phyloP scores from a whole-genome alignment of 1,140 invertebrate species.

The Agraylea sexmaculata region DNA sequence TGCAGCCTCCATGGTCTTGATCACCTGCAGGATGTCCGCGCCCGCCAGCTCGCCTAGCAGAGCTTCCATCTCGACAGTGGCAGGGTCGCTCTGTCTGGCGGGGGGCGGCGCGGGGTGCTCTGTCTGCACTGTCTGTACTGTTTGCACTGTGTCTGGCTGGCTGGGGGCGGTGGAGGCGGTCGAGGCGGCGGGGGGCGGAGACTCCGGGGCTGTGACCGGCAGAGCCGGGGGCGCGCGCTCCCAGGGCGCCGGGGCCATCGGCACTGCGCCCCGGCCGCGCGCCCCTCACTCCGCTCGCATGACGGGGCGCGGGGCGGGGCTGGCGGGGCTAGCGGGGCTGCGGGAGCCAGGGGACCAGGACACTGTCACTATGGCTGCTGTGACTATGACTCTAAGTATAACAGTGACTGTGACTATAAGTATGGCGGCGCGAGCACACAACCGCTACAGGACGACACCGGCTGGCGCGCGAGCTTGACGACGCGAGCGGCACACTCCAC shows the following conservation, averaged over 20 bases:
- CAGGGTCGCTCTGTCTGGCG: no score
- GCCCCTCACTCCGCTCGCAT: slow-evolving; percentile 26
- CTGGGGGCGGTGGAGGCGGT: no score
- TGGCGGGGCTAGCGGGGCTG: background rate
- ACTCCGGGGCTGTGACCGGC: slow-evolving; percentile 27
- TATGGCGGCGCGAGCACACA: slow-evolving; percentile 20
- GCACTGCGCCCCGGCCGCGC: slow-evolving; percentile 32
- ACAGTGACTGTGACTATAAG: slow-evolving; percentile 17
- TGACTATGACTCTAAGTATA: slow-evolving; percentile 23
- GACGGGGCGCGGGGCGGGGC: background rate
- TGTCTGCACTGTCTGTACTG: slow-evolving; percentile 22
- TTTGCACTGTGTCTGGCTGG: slow-evolving; percentile 23
- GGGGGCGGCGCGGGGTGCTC: slow-evolving; percentile 12
- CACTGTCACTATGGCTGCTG: slow-evolving; percentile 21
- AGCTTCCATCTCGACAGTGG: slow-evolving; percentile 44
- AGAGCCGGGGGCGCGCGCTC: slow-evolving; percentile 30
- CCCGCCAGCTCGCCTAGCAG: slow-evolving; percentile 45
- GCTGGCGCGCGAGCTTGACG: slow-evolving; percentile 21
- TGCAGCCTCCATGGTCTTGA: slow-evolving; percentile 50
- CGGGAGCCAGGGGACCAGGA: no score
- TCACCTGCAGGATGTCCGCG: slow-evolving; percentile 50
- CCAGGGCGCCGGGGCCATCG: slow-evolving; percentile 47
- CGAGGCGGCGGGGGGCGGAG: slow-evolving; percentile 35
- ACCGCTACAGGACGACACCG: no score
- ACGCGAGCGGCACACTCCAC: slow-evolving; percentile 23